Percentiles rank a stretch among this genome's conserved stretches.
These are phyloP conservation scores for Adelphocoris suturalis DNA, from an alignment of 2,888 invertebrate genomes.

Conservation along the genomic window DNA sequence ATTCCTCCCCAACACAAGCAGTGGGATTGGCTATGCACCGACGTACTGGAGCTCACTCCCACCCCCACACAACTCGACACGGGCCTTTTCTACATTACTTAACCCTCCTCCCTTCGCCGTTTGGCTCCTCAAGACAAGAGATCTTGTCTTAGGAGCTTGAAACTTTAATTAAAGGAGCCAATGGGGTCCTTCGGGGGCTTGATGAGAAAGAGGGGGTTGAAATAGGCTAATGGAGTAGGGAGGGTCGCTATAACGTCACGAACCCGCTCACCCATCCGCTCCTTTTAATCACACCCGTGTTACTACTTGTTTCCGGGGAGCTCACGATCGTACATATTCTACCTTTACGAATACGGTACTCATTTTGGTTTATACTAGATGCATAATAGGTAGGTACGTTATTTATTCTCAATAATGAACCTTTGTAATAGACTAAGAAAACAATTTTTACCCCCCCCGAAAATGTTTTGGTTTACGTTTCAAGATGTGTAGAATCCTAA, in stretches of 20 bases:
- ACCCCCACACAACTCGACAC: neutral
- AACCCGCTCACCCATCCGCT: neutral
- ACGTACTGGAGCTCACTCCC: no score
- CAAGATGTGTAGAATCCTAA: no score
- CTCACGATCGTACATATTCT: neutral
- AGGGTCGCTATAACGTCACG: neutral
- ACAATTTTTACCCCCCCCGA: no score
- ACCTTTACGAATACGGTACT: neutral
- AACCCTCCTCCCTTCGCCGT: neutral
- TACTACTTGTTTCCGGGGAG: no score
- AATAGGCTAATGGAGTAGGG: neutral
- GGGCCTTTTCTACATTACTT: neutral
- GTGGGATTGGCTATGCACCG: no score
- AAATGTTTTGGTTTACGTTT: no score
- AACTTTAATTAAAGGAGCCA: slow-evolving; percentile 49
- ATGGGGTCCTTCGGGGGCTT: neutral
- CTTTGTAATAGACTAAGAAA: no score
- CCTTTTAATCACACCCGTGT: neutral
- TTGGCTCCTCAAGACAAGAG: neutral
- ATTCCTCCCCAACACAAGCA: no score
- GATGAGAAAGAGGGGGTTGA: neutral
- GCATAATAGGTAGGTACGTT: no score
- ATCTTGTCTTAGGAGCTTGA: slow-evolving; percentile 41
- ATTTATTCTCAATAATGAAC: no score
- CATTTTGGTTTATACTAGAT: no score